Evolutionary conservation across 2,888 invertebrate genomes (phyloP).

Genomic region (Eilema griseolum): DNA sequence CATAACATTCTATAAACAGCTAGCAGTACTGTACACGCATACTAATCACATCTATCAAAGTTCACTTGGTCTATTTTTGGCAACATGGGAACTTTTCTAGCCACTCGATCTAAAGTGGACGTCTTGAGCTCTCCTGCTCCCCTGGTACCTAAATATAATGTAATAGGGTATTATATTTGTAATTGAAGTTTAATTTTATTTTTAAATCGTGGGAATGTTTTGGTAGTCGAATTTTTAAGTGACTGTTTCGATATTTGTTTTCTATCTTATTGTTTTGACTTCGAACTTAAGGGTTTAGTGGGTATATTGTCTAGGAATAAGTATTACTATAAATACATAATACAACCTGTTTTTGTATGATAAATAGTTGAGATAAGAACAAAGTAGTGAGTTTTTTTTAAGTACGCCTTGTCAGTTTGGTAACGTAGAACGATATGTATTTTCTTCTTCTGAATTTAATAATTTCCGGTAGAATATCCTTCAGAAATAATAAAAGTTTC

Average conservation of each 20-base stretch:
- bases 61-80: constrained; percentile 57
- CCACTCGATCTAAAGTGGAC: constrained; percentile 56
- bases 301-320: not conserved
- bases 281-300: not conserved
- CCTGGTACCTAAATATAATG: constrained; percentile 47
- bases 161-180: constrained; percentile 49
- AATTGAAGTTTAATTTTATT: constrained; percentile 57
- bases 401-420: too few species aligned
- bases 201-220: constrained; percentile 60
- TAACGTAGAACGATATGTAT: not conserved
- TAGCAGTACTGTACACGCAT: constrained; percentile 4
- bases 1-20: not conserved
- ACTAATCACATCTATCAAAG: constrained; percentile 27
- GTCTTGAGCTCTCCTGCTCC: constrained; percentile 39
- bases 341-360: not conserved
- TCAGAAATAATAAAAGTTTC: too few species aligned
- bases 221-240: constrained; percentile 38
- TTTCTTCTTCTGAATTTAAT: too few species aligned
- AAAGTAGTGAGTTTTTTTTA: not conserved
- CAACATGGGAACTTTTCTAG: constrained; percentile 61
- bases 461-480: too few species aligned
- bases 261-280: constrained; percentile 19
- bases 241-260: constrained; percentile 34
- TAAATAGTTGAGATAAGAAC: not conserved
- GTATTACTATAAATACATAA: not conserved